Conservation (phyloP, 1,140 invertebrate species). For the Eubasilissa regina region DNA sequence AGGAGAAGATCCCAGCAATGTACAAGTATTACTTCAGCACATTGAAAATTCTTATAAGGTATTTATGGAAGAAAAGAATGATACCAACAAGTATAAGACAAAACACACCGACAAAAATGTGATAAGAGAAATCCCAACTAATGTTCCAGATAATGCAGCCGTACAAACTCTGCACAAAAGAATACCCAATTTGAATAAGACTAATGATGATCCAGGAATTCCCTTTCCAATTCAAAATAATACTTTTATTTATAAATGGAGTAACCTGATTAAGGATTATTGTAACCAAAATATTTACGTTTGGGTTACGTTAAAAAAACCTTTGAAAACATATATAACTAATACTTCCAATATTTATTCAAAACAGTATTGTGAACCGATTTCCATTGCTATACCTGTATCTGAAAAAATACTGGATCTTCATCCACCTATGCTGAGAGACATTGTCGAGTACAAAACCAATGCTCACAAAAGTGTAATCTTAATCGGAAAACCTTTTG, state of each 20-base stretch:
- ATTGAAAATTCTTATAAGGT: conserved; percentile 16
- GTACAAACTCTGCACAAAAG: background rate
- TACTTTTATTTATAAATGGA: conserved; percentile 34
- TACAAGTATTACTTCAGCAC: background rate
- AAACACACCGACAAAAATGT: background rate
- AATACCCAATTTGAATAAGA: background rate
- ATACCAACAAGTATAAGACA: background rate
- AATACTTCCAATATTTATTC: conserved; percentile 28
- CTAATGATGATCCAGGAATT: background rate
- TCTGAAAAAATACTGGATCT: background rate
- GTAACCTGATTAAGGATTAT: conserved; percentile 19
- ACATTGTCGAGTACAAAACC: background rate
- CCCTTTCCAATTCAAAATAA: background rate
- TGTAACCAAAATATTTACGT: background rate
- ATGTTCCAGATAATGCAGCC: background rate
- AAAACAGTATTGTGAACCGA: conserved; percentile 8
- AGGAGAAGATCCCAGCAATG: conserved; percentile 3
- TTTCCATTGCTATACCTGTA: background rate
- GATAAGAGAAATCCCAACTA: background rate
- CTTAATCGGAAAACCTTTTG: conserved; percentile 22
- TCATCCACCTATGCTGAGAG: conserved; percentile 29
- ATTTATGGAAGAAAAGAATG: background rate
- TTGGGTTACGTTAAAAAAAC: conserved; percentile 15
- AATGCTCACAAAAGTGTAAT: conserved; percentile 9
- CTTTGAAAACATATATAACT: conserved; percentile 28